Evolutionary conservation across 30 jellyfish, hydroid and myxozoan species (phyloP).

Genomic region (Aurelia aurita): DNA sequence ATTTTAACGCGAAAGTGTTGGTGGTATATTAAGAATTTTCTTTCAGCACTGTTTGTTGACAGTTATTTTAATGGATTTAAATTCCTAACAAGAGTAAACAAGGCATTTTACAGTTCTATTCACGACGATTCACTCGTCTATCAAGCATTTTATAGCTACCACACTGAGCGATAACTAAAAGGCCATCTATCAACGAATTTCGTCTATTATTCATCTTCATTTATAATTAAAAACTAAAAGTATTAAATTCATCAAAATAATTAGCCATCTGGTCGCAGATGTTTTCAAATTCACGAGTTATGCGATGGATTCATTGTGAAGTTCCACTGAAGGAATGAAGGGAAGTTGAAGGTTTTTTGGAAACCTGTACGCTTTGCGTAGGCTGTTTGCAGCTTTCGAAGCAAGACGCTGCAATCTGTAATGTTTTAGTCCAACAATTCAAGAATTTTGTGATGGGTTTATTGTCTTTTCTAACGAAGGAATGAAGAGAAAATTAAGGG

Average conservation of each 20-base stretch:
- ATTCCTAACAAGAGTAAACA: too few species aligned
- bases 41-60: too few species aligned
- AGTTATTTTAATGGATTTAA: too few species aligned
- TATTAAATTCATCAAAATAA: constrained; percentile 1
- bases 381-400: not conserved
- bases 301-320: not conserved
- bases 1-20: too few species aligned
- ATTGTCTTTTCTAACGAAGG: too few species aligned
- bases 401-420: not conserved
- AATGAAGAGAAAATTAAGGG: too few species aligned
- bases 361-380: not conserved
- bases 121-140: too few species aligned
- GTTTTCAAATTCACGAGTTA: not conserved
- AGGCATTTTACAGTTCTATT: too few species aligned
- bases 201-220: not conserved
- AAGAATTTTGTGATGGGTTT: not conserved
- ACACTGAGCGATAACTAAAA: not conserved
- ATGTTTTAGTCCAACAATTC: too few species aligned
- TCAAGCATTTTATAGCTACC: not conserved
- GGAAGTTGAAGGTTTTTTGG: not conserved
- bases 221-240: constrained; percentile 7
- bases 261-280: constrained; percentile 22
- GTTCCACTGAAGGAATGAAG: not conserved
- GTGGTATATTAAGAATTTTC: too few species aligned
- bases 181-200: not conserved